Evolutionary conservation across 2,888 invertebrate species (phyloP), one percentile per base, ranked within the genome.

Genomic region (Mythimna impura): DNA sequence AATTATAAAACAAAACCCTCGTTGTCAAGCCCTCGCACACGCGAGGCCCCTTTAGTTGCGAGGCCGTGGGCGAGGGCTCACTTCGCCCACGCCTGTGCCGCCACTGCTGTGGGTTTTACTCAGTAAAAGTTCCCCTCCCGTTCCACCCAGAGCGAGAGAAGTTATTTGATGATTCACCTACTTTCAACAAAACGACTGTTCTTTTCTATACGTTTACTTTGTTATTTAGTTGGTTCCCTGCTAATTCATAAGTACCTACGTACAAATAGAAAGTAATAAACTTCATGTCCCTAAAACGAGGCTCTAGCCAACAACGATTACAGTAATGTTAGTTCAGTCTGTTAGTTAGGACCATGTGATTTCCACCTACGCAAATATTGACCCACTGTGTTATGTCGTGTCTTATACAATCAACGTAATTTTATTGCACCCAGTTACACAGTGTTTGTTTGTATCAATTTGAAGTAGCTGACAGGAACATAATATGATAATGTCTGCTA

Each of bases 271-370:
- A 76, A 65, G 64, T 62, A 64, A 81, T 63, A 77, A 77, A 43
- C 7, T 47, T 17, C 81, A 36, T 40, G 68, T 47, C n/a, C 60
- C 65, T 50, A 73, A 58, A 76, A 76, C 64, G n/a, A 68, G 40
- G 25, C 83, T 54, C 68, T 71, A 25, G 73, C 25, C 68, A 73
- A 73, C 67, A 73, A 76, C 47, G 57, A 69, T 58, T 64, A 74
- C 68, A 36, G 66, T 65, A 68, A 73, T 80, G 63, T 86, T 83
- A 62, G 58, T 66, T 47, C 54, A 73, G 34, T 65, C 40, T 80
- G 74, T 86, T 85, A 80, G 71, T 76, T 74, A 76, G 43, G 52
- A 40, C 64, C 71, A 71, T 82, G 82, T 85, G 86, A 82, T 84
- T 86, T 78, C 71, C 71, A 74, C 66, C 72, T 76, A 71, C 40